Evolutionary conservation across 2,113 vertebrate species (phyloP), one percentile per base, ranked within the genome.

Genomic region (Tragelaphus imberbis): DNA sequence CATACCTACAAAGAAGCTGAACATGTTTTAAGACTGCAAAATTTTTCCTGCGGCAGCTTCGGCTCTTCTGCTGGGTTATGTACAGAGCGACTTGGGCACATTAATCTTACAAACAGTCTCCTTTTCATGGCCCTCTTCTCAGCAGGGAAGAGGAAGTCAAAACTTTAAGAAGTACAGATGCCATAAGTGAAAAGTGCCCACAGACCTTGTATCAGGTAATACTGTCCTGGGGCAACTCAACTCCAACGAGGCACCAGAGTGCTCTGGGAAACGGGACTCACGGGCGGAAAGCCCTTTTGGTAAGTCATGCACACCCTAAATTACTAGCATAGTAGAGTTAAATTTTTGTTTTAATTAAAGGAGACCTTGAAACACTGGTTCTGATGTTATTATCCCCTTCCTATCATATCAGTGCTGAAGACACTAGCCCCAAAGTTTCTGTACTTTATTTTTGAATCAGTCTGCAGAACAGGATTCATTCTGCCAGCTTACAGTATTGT

Each of bases 371-470:
- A 98, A 95, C 82, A 82, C 80, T 84, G 93, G 90, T 92, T 84
- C 30, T 94, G 27, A 71, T 91, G 17, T 80, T 75, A 89, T 44
- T 77, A 56, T 59, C 40, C 56, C 90, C 94, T 97, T 92, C 47
- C 40, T 40, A 56, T 65, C 97, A 84, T 59, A 79, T 47, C 79
- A 97, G 56, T 40, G 84, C n/a, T 89, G 25, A 65, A 85, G 80
- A 91, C 40, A 89, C 14, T 6, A 36, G 61, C 47, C 61, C 58
- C 97, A 84, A 88, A 97, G 85, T 30, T 61, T 53, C 77, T 88
- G 28, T 55, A 94, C 58, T 95, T 97, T 96, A 97, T 97, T 98
- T 98, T 79, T 88, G 90, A 93, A 96, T 96, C 17, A 28, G 6
- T 81, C 89, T 95, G 90, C 59, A 95, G 93, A 94, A 96, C 53